Evolutionary conservation across 2,113 vertebrate species (phyloP).

Genomic region (Paralichthys olivaceus): DNA sequence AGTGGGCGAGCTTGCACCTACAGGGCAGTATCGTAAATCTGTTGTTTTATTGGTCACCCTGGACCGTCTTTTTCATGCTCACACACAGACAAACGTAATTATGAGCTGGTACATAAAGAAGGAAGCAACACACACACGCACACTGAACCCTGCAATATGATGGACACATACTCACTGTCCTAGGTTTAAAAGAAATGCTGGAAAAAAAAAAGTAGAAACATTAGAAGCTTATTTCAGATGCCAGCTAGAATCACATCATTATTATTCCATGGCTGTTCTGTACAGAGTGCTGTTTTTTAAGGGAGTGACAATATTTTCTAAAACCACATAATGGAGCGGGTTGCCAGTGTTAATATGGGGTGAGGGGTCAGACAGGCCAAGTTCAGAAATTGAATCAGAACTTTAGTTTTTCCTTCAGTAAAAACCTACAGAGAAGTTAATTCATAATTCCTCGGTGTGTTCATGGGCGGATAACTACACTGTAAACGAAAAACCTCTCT

Average conservation of each 20-base stretch:
- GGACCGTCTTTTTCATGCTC: slow-evolving; percentile 40
- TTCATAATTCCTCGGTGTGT: background rate
- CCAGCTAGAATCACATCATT: slow-evolving; percentile 24
- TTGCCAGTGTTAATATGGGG: slow-evolving; percentile 25
- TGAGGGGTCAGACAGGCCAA: slow-evolving; percentile 4
- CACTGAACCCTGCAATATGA: background rate
- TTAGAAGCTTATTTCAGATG: slow-evolving; percentile 30
- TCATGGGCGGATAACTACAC: background rate
- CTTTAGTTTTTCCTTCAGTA: background rate
- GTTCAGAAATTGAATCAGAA: background rate
- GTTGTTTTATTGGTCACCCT: slow-evolving; percentile 57
- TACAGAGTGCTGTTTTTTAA: slow-evolving; percentile 19
- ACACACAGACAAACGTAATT: slow-evolving; percentile 46
- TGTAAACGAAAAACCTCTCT: background rate
- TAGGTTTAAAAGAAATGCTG: background rate
- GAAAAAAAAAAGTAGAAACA: slow-evolving; percentile 13
- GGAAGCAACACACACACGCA: slow-evolving; percentile 7
- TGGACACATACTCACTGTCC: background rate
- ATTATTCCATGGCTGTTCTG: slow-evolving; percentile 9
- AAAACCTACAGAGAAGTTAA: background rate
- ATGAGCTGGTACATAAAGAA: slow-evolving; percentile 1
- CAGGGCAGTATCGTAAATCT: slow-evolving; percentile 56
- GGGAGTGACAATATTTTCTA: slow-evolving; percentile 11
- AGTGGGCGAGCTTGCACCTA: slow-evolving; percentile 46
- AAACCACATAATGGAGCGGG: background rate